Evolutionary conservation across 2,888 invertebrate species (phyloP), one percentile per base, ranked within the genome.

Genomic region (Ophraella communa): DNA sequence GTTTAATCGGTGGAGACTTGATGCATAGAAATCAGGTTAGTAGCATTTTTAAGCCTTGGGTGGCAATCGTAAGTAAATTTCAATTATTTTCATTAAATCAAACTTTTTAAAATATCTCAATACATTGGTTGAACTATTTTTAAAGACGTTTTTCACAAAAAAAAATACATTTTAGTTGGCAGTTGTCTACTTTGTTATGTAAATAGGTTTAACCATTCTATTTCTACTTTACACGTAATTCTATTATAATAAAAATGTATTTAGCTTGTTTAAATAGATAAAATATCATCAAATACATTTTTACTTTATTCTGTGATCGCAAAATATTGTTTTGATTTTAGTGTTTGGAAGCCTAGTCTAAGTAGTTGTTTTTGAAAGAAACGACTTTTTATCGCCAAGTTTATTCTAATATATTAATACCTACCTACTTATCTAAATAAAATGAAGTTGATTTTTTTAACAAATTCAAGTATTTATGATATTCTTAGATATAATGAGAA

Each of bases 21-120:
- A 33, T 58, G 52, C 42, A 57, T 35, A 44, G 58, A 70, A 70
- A 65, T 70, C 68, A 70, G 68, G 70, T 70, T 70, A 70, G 67
- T 68, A 66, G 56, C 30, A 24, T 52, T 58, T 61, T 52, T 17
- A 52, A 52, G 60, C 52, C 52, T 60, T 52, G 42, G 60, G 60
- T 52, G 42, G 52, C 30, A 30, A 44, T 44, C 42, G 42, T 60
- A 21, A 42, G 52, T 60, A 52, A 52, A 60, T 60, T 60, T 52
- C 18, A 11, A 17, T 3, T 20, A 7, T 45, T 59, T 53, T 61
- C 47, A 42, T 21, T 27, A 5, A 24, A 11, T 7, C 18, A 56
- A 33, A 57, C 47, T 57, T 59, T 59, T 49, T 39, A 42, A n/a
- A 49, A 17, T 23, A 42, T 39, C 49, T 18, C 4, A 11, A 17